These are phyloP conservation scores for Prunella strophiata DNA, from an alignment of 2,797 vertebrate species.

Conservation along the genomic window DNA sequence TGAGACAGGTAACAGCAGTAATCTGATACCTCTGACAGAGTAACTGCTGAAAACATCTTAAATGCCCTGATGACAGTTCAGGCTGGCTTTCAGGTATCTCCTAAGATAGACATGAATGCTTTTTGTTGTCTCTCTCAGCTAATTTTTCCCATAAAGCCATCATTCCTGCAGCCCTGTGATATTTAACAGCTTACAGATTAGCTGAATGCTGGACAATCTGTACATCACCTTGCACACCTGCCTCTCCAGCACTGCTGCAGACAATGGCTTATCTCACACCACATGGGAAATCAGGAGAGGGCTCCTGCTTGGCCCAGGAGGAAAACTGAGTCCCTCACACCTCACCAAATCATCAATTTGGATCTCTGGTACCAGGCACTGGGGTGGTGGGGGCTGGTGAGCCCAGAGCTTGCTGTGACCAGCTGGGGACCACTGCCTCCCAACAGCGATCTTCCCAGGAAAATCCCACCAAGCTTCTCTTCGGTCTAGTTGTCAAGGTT, in stretches of 20 bases:
- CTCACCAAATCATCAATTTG: fast-evolving
- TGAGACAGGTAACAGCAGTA: constrained; percentile 21
- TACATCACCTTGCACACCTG: fast-evolving
- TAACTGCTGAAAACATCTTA: not conserved
- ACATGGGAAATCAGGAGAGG: not conserved
- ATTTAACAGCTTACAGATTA: not conserved
- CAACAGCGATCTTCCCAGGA: fast-evolving
- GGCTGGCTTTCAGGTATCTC: not conserved
- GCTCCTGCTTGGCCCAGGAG: not conserved
- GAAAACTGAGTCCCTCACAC: not conserved
- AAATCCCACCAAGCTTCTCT: not conserved
- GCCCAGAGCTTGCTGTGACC: not conserved
- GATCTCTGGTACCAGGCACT: not conserved
- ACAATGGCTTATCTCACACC: not conserved
- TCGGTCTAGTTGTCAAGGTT: not conserved
- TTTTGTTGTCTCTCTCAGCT: not conserved
- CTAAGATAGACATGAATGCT: not conserved
- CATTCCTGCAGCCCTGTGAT: not conserved
- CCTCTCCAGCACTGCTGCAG: not conserved
- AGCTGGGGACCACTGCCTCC: not conserved
- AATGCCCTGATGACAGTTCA: not conserved
- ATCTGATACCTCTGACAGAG: not conserved
- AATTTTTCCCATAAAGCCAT: not conserved
- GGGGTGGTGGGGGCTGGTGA: fast-evolving
- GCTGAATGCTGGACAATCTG: not conserved